Base-by-base conservation (phyloP, 2,797 vertebrate genomes). In the Helarctos malayanus region DNA sequence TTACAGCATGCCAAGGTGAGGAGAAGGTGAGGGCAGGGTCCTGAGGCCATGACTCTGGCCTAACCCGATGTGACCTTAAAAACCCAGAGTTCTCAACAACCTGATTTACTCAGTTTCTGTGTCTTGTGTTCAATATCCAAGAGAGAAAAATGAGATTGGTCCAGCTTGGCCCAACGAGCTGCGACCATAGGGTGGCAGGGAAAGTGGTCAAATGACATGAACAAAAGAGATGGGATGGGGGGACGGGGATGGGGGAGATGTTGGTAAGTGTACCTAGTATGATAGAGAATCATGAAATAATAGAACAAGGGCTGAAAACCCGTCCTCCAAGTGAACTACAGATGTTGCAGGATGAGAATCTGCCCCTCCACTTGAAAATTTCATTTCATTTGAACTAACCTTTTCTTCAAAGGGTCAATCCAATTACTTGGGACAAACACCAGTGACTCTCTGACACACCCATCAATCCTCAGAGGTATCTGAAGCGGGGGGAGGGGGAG, bases 361-460 rank as follows among this genome's bases (percentile, higher is more conserved):
- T 92, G 68, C 82, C 92, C 63, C 57, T 78, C 14, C 47, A 23
- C 61, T 85, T 92, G 88, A 82, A 96, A 86, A 76, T 86, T 83
- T 45, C 73, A 73, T 94, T 96, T 97, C 71, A 75, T 97, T 88
- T 95, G 57, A 94, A 65, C 84, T 89, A 83, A 94, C 68, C 84
- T 92, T 94, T 91, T 68, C 73, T 96, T 96, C 65, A 73, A 85
- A 96, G 93, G 89, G 88, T 97, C 96, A 96, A 96, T 96, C 68
- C 85, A 96, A 97, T 97, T 94, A 98, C 78, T 95, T 79, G 5
- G 2, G 56, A 95, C 95, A 94, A 92, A 96, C 76, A 92, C 14
- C 85, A 80, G 71, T 63, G 61, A 13, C 84, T 91, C 78, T 41
- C 10, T 63, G 68, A 65, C 25, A 35, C 1, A 5, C 35, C 65